Percentiles rank a stretch among this genome's conserved stretches.
Conservation (phyloP, 2,888 invertebrate genomes). For the Volucella inflata region DNA sequence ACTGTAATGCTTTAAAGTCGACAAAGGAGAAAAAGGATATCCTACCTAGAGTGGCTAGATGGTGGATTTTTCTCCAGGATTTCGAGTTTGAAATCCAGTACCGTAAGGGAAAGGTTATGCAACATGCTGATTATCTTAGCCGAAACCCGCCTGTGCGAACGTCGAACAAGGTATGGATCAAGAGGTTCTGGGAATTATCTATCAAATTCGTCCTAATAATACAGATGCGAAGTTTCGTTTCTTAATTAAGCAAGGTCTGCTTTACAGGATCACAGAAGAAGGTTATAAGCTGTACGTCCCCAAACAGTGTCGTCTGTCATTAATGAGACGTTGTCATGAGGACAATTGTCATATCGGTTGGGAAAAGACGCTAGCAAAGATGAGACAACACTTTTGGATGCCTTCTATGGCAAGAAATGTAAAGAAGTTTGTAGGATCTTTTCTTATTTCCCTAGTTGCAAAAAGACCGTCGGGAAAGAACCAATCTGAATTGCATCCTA, state of each 20-base stretch:
- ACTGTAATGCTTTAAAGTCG: constrained; percentile 36
- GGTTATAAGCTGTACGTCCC: constrained; percentile 2
- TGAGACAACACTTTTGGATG: constrained; percentile 38
- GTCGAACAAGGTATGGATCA: constrained; percentile 9
- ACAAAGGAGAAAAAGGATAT: constrained; percentile 39
- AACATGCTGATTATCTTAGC: constrained; percentile 39
- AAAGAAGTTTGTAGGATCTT: constrained; percentile 35
- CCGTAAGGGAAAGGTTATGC: constrained; percentile 37
- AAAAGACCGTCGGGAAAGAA: constrained; percentile 43
- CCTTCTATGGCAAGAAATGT: constrained; percentile 40
- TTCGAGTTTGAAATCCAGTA: constrained; percentile 47
- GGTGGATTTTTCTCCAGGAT: constrained; percentile 43
- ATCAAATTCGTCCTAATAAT: not conserved
- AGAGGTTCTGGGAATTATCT: constrained; percentile 16
- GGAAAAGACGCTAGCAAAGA: constrained; percentile 30
- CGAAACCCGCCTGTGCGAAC: constrained; percentile 31
- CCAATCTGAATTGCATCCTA: constrained; percentile 28
- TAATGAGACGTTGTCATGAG: constrained; percentile 21
- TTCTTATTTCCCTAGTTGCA: constrained; percentile 41
- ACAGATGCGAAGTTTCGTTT: not conserved
- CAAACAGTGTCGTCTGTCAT: constrained; percentile 6
- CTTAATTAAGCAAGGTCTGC: not conserved
- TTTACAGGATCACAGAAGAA: constrained; percentile 3
- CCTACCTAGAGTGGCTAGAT: constrained; percentile 47
- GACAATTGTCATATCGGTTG: constrained; percentile 42